Evolutionary conservation across 1,140 invertebrate species (phyloP).

Genomic region (Phocides pigmalion): DNA sequence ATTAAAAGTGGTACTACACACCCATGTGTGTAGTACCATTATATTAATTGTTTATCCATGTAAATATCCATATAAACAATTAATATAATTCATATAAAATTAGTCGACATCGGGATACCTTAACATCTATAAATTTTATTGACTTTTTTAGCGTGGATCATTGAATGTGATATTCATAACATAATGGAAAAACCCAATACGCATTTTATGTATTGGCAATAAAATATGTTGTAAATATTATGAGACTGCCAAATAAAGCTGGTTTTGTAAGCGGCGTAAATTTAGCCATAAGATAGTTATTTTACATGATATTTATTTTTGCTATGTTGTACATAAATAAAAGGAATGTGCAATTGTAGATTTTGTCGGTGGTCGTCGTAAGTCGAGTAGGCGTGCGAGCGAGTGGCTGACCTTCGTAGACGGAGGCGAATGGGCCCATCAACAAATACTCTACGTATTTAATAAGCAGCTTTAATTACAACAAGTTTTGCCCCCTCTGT

Average conservation of each 20-base stretch:
- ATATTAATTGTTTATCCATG: too few relatives aligned
- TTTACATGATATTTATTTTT: constrained; percentile 12
- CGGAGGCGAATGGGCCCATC: constrained; percentile 67
- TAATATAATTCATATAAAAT: too few relatives aligned
- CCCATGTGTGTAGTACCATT: too few relatives aligned
- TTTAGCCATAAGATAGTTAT: not conserved
- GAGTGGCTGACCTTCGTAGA: constrained; percentile 65
- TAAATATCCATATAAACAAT: too few relatives aligned
- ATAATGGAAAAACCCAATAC: constrained; percentile 1
- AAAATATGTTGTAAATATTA: constrained; percentile 5
- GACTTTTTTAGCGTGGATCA: too few relatives aligned
- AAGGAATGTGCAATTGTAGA: constrained; percentile 36
- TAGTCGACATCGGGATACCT: too few relatives aligned
- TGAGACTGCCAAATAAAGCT: not conserved
- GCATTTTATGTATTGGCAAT: not conserved
- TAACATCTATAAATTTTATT: too few relatives aligned
- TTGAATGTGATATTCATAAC: not conserved
- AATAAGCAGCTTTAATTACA: constrained; percentile 59
- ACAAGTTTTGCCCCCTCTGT: constrained; percentile 28
- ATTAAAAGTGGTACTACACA: too few relatives aligned
- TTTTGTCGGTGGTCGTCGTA: constrained; percentile 46
- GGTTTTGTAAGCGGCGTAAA: not conserved
- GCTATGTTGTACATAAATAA: constrained; percentile 16
- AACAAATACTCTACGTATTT: constrained; percentile 54
- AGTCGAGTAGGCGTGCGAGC: constrained; percentile 55